phyloP scores from a whole-genome alignment of 2,888 invertebrate species.

The Clusia tigrina region DNA sequence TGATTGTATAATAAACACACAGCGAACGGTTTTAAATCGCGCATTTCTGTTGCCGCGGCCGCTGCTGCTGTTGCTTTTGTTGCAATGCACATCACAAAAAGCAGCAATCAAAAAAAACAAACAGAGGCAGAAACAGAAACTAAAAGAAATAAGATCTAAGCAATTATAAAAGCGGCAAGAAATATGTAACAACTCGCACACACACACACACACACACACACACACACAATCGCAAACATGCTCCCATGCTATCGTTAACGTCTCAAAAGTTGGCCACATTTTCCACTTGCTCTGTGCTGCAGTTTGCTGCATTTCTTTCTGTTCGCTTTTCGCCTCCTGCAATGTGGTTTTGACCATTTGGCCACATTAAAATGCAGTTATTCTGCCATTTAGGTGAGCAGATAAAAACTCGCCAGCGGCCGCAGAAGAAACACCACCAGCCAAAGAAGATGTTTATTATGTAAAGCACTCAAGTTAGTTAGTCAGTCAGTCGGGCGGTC shows the following conservation, averaged over 20 bases:
- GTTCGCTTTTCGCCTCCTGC: not conserved
- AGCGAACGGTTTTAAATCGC: not conserved
- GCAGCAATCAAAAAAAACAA: not conserved
- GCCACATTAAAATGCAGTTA: conserved; percentile 5
- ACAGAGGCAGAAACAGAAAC: not conserved
- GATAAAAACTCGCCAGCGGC: not conserved
- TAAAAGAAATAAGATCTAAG: not conserved
- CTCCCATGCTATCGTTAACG: no score
- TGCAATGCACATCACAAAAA: not conserved
- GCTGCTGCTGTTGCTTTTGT: not conserved
- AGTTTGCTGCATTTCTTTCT: not conserved
- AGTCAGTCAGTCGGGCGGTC: no score
- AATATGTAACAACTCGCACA: not conserved
- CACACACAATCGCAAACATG: not conserved
- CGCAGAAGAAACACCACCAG: not conserved
- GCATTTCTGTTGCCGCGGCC: conserved; percentile 3
- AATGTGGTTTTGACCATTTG: not conserved
- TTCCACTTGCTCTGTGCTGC: conserved; percentile 1
- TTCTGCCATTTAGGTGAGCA: not conserved
- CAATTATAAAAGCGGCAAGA: conserved; percentile 7
- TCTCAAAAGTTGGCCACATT: conserved; percentile 1
- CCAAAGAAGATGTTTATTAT: not conserved
- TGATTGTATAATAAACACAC: conserved; percentile 38
- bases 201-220: conserved; percentile 4
- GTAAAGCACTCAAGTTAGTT: not conserved